phyloP scores from a whole-genome alignment of 2,113 vertebrate genomes.

The Serranochromis macrocephalus region DNA sequence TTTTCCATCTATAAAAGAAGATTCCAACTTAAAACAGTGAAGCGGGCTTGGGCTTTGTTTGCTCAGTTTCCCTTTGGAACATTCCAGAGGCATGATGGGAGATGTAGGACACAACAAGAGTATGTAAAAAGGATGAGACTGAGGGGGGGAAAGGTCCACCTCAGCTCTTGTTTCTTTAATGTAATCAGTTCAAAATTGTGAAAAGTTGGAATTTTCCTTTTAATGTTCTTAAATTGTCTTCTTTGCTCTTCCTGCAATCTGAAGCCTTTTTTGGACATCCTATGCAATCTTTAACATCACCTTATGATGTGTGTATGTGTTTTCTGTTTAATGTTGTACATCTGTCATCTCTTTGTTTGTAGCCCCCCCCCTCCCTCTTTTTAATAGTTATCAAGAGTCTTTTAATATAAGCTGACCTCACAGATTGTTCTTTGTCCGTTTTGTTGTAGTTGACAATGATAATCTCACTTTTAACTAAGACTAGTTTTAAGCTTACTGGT shows the following conservation, averaged over 20 bases:
- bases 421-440: background rate
- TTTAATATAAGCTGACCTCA: background rate
- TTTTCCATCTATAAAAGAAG: background rate
- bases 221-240: background rate
- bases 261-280: background rate
- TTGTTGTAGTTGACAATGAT: background rate
- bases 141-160: background rate
- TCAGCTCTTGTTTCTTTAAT: background rate
- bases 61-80: background rate
- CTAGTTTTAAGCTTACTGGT: background rate
- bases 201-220: background rate
- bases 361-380: too few relatives aligned
- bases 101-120: background rate
- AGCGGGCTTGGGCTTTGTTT: background rate
- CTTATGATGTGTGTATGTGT: background rate
- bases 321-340: background rate
- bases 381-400: background rate
- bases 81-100: background rate
- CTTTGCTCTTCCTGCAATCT: background rate
- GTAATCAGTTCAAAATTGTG: background rate
- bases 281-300: conserved; percentile 16
- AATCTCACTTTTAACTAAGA: background rate
- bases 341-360: background rate
- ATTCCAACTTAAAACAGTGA: background rate
- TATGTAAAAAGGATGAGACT: background rate